Percentiles rank a stretch among this genome's conserved stretches.
Conservation (phyloP, 1,140 invertebrate genomes). For the Cotesia glomerata region DNA sequence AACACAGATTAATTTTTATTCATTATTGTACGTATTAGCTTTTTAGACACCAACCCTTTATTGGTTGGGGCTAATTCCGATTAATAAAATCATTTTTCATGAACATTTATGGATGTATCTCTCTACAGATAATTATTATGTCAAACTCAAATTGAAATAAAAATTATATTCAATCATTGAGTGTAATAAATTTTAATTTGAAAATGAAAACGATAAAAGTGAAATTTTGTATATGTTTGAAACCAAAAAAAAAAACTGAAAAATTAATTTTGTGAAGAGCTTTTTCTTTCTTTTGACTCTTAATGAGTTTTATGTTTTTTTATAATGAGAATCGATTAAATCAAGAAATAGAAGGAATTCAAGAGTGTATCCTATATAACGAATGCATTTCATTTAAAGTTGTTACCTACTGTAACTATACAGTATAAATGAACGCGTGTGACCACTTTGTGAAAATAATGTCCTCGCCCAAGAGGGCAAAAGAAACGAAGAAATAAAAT, state of each 20-base stretch:
- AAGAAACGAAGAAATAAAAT: constrained; percentile 12
- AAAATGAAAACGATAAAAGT: neutral
- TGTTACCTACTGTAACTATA: neutral
- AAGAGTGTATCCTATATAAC: neutral
- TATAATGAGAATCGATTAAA: constrained; percentile 53
- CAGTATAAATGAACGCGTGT: neutral
- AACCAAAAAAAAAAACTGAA: no score
- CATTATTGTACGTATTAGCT: neutral
- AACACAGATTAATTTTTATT: no score
- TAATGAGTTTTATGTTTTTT: constrained; percentile 49
- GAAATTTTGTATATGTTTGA: neutral
- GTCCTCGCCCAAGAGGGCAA: neutral
- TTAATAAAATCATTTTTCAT: no score
- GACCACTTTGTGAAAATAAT: constrained; percentile 2
- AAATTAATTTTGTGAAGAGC: constrained; percentile 1
- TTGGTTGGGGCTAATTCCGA: neutral
- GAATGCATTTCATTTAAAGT: neutral
- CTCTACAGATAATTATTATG: no score
- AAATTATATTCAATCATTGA: neutral
- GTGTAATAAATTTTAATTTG: neutral
- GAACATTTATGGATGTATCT: no score
- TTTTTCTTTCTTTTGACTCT: constrained; percentile 42
- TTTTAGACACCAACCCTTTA: constrained; percentile 10
- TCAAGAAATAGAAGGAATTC: constrained; percentile 46
- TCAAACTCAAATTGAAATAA: no score